phyloP scores from a whole-genome alignment of 2,888 invertebrate species.

The Anthophora plumipes region DNA sequence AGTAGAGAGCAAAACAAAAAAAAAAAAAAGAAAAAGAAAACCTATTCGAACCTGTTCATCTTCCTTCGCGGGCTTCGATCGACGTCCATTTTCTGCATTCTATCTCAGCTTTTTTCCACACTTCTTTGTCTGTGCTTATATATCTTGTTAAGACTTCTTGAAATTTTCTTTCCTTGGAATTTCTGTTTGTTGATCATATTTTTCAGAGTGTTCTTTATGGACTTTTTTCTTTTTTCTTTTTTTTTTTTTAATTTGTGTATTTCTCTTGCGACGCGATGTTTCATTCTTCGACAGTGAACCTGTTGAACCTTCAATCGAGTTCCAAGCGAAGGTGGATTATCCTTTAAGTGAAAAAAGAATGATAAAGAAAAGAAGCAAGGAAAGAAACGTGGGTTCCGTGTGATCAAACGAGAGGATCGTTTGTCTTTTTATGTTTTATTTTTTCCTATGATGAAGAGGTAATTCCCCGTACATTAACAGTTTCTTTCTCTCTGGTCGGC shows the following conservation, averaged over 20 bases:
- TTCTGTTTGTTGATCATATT: too few species aligned
- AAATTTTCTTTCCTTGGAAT: too few species aligned
- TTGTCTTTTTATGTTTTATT: not conserved
- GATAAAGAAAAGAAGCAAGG: too few species aligned
- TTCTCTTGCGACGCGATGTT: too few species aligned
- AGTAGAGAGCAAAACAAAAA: constrained; percentile 52
- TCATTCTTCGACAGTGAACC: not conserved
- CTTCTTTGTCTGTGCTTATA: not conserved
- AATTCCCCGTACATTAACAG: not conserved
- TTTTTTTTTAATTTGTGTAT: too few species aligned
- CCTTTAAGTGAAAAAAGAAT: not conserved
- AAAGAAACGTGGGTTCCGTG: not conserved
- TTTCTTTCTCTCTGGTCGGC: constrained; percentile 22
- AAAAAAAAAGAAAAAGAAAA: too few species aligned
- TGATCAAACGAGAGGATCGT: not conserved
- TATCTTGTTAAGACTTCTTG: too few species aligned
- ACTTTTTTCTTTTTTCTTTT: too few species aligned
- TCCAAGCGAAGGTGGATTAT: constrained; percentile 6
- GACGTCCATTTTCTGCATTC: not conserved
- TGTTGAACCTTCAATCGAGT: not conserved
- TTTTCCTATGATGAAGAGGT: not conserved
- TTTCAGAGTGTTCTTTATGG: too few species aligned
- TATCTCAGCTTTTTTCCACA: not conserved
- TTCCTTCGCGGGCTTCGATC: constrained; percentile 27
- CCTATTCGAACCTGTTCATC: constrained; percentile 39